Percentiles rank a stretch among this genome's conserved stretches.
phyloP scores from a whole-genome alignment of 2,113 vertebrate species.

The Pycnonotus jocosus region DNA sequence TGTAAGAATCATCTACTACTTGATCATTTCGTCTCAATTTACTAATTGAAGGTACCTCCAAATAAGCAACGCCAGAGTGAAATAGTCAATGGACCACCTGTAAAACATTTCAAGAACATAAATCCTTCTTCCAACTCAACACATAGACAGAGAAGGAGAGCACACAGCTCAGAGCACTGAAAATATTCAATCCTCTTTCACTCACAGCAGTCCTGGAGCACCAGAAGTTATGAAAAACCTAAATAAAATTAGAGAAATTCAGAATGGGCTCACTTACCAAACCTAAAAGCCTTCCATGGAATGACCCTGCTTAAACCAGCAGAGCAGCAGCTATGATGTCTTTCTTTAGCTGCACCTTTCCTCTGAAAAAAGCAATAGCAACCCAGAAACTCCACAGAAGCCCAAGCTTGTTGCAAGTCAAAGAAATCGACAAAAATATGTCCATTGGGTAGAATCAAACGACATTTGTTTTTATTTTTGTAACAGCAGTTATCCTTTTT shows the following conservation, averaged over 20 bases:
- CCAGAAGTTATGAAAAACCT: not conserved
- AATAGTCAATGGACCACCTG: not conserved
- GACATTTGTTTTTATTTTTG: not conserved
- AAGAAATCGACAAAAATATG: not conserved
- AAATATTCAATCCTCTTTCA: not conserved
- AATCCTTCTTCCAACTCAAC: not conserved
- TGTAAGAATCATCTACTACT: not conserved
- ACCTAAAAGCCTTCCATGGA: not conserved
- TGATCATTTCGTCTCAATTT: not conserved
- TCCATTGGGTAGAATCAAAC: not conserved
- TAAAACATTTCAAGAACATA: not conserved
- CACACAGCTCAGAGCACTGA: not conserved
- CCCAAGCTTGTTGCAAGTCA: not conserved
- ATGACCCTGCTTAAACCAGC: not conserved
- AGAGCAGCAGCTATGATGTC: not conserved
- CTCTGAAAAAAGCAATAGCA: not conserved
- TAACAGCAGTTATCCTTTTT: not conserved
- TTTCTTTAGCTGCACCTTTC: not conserved
- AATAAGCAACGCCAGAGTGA: not conserved
- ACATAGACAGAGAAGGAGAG: not conserved
- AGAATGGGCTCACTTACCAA: not conserved
- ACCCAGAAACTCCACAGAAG: not conserved
- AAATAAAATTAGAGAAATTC: not conserved
- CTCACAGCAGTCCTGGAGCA: not conserved
- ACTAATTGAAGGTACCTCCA: not conserved